These are phyloP conservation scores for Oasisia sp. DNA, from an alignment of 2,888 invertebrate species.

Conservation along the genomic window DNA sequence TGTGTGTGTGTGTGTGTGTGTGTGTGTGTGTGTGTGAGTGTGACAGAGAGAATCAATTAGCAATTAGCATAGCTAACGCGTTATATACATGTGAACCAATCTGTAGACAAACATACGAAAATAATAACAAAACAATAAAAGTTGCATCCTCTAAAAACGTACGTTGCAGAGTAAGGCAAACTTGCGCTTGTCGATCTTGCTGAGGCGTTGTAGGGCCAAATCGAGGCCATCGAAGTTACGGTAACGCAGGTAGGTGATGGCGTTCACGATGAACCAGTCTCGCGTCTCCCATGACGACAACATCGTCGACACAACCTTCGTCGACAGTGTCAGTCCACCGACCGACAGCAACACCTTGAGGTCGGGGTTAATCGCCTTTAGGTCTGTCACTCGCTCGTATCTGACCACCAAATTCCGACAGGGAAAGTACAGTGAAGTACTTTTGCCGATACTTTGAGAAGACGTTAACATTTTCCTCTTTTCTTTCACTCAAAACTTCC, in stretches of 20 bases:
- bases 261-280: conserved; percentile 25
- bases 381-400: neutral
- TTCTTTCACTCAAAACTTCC: too few relatives aligned
- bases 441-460: too few relatives aligned
- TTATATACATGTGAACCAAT: too few relatives aligned
- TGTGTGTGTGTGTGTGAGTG: too few relatives aligned
- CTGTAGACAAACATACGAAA: too few relatives aligned
- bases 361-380: neutral
- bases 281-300: conserved; percentile 23
- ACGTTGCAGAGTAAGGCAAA: conserved; percentile 23
- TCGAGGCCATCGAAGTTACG: conserved; percentile 22
- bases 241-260: conserved; percentile 19
- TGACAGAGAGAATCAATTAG: too few relatives aligned
- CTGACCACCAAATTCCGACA: neutral
- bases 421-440: neutral
- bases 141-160: neutral
- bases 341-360: conserved; percentile 20
- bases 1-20: too few relatives aligned
- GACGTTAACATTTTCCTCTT: too few relatives aligned
- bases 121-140: too few relatives aligned
- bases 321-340: conserved; percentile 18
- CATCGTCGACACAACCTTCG: conserved; percentile 19
- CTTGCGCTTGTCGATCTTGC: conserved; percentile 2
- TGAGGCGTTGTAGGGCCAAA: neutral
- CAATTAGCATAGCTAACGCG: too few relatives aligned